Percentiles rank a stretch among this genome's conserved stretches.
phyloP scores from a whole-genome alignment of 2,888 invertebrate species.

The Drosophila mayaguana region DNA sequence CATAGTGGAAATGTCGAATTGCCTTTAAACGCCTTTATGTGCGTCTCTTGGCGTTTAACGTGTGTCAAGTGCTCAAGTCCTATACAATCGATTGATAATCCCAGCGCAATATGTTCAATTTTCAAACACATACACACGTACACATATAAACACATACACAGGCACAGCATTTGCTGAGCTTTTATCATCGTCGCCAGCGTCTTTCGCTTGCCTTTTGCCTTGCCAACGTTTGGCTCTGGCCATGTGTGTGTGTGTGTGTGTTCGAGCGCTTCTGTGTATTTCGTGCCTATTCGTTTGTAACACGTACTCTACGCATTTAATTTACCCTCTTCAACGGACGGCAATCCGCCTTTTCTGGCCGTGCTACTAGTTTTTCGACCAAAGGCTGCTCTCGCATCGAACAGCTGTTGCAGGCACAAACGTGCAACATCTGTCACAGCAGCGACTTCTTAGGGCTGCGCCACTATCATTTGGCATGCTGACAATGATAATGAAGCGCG shows the following conservation, averaged over 20 bases:
- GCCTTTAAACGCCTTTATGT: slow-evolving; percentile 26
- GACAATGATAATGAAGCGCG: slow-evolving; percentile 60
- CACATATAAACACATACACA: background rate
- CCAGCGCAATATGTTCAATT: slow-evolving; percentile 56
- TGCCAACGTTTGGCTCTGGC: slow-evolving; percentile 1
- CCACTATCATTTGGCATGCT: slow-evolving; percentile 42
- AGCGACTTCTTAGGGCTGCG: background rate
- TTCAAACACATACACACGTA: slow-evolving; percentile 27
- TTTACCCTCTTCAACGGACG: slow-evolving; percentile 47
- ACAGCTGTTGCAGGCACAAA: slow-evolving; percentile 48
- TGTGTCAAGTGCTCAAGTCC: slow-evolving; percentile 45
- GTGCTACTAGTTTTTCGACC: slow-evolving; percentile 31
- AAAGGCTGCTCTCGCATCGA: slow-evolving; percentile 14
- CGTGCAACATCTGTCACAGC: slow-evolving; percentile 48
- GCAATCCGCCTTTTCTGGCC: slow-evolving; percentile 12
- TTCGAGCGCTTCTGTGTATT: background rate
- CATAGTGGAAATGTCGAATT: slow-evolving; percentile 16
- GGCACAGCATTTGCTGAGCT: slow-evolving; percentile 31
- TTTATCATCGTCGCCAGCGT: slow-evolving; percentile 31
- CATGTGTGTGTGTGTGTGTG: slow-evolving; percentile 10
- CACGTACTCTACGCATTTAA: slow-evolving; percentile 49
- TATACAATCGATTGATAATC: slow-evolving; percentile 60
- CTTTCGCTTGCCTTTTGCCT: slow-evolving; percentile 20
- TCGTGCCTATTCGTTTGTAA: slow-evolving; percentile 38
- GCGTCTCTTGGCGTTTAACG: slow-evolving; percentile 26